phyloP scores from a whole-genome alignment of 1,140 invertebrate genomes.

The Anagrus nilaparvatae region DNA sequence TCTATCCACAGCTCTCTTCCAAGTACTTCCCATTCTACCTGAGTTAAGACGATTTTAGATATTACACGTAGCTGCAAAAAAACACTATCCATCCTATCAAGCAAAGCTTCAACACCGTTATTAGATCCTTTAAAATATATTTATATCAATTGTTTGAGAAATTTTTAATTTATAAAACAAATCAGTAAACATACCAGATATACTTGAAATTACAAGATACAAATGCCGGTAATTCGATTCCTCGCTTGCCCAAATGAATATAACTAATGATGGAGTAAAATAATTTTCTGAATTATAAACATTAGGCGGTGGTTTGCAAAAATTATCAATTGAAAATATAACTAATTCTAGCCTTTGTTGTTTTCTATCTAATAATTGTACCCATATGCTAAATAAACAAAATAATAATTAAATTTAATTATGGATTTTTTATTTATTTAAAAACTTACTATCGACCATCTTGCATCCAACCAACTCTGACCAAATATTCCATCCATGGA shows the following conservation, averaged over 20 bases:
- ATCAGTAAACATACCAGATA: constrained; percentile 29
- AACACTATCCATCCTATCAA: constrained; percentile 42
- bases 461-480: constrained; percentile 87
- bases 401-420: constrained; percentile 1
- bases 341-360: constrained; percentile 74
- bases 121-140: constrained; percentile 30
- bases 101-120: constrained; percentile 42
- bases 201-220: constrained; percentile 61
- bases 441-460: constrained; percentile 71
- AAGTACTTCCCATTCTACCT: constrained; percentile 75
- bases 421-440: constrained; percentile 5
- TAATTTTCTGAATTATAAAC: constrained; percentile 44
- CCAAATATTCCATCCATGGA: constrained; percentile 88
- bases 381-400: constrained; percentile 65
- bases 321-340: constrained; percentile 62
- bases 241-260: constrained; percentile 88
- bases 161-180: background rate
- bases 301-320: constrained; percentile 53
- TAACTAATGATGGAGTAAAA: constrained; percentile 43
- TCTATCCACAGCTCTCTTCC: constrained; percentile 72
- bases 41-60: constrained; percentile 61
- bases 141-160: background rate
- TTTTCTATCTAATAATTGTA: constrained; percentile 72
- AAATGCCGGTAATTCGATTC: constrained; percentile 86
- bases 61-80: constrained; percentile 49